Percentiles rank a stretch among this genome's conserved stretches.
Evolutionary conservation across 2,888 invertebrate genomes (phyloP).

Genomic region (Amphipoea oculea): DNA sequence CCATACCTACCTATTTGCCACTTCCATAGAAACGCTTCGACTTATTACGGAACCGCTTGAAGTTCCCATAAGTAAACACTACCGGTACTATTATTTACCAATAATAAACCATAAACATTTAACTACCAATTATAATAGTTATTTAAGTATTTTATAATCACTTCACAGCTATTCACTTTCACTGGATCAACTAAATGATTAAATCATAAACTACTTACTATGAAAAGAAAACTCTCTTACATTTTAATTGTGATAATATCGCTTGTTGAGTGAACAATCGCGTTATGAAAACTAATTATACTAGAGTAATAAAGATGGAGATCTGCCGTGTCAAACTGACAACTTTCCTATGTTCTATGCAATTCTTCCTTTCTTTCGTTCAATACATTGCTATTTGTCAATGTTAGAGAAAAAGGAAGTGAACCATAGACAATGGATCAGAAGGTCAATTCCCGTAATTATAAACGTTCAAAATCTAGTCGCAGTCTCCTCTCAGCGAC

Average conservation of each 20-base stretch:
- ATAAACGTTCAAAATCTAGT: no score
- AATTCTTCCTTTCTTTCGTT: neutral
- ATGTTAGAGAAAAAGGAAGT: neutral
- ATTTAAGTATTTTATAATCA: slow-evolving; percentile 7
- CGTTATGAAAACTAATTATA: slow-evolving; percentile 38
- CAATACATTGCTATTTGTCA: neutral
- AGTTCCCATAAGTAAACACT: neutral
- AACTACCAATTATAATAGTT: slow-evolving; percentile 5
- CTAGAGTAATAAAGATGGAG: slow-evolving; percentile 24
- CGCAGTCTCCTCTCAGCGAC: no score
- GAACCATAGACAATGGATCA: no score
- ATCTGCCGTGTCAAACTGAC: neutral
- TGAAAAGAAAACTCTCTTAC: slow-evolving; percentile 46
- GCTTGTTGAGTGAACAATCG: slow-evolving; percentile 29
- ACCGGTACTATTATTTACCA: neutral
- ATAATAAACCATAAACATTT: slow-evolving; percentile 12
- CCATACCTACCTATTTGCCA: neutral
- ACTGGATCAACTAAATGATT: slow-evolving; percentile 42
- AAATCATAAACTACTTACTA: slow-evolving; percentile 6
- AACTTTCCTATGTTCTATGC: slow-evolving; percentile 2
- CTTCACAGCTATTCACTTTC: slow-evolving; percentile 51
- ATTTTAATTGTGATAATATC: slow-evolving; percentile 52
- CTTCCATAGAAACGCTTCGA: neutral
- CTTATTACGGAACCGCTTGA: neutral
- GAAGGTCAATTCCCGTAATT: no score